Base-by-base conservation (phyloP, 1,140 invertebrate genomes). In the Holotrichia oblita region DNA sequence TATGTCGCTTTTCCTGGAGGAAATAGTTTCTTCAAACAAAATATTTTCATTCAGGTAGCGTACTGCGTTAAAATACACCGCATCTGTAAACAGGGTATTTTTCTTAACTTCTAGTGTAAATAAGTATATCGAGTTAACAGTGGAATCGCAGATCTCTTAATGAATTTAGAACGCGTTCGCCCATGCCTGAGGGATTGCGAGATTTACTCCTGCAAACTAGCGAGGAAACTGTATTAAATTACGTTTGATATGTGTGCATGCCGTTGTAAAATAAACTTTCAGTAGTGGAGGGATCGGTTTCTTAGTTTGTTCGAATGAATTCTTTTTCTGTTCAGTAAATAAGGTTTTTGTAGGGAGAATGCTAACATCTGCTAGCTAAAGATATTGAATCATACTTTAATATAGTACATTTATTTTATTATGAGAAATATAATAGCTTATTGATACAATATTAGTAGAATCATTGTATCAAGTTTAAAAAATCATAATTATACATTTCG, bases 101-200 rank as follows among this genome's bases (percentile, higher is more conserved):
- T 81, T 84, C 83, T 84, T 83, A 84, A 84, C 83, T 84, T 84
- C 82, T 81, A 77, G 79, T 20, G 20, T 73, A 83, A 83, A 84
- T 78, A 84, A 80, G 78, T 44, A 48, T 78, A 82, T 83, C 80
- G 77, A 81, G 82, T 83, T 83, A 81, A 76, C 22, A 17, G 79
- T 64, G 78, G 76, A 74, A 80, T 78, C 79, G 76, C 61, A 61
- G 76, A 27, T 76, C 40, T 10, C 73, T 20, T 79, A 79, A 81
- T 80, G 78, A 81, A 81, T 78, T 79, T 76, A 79, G 77, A 40
- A 73, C 22, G 77, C 55, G 77, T 73, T 64, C 73, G 64, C 9
- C 40, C 73, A 48, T 44, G 59, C 79, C 69, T 59, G 4, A 48
- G 81, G 79, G 77, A 80, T 48, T 55, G 17, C 41, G 14, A 74